Evolutionary conservation across 2,113 vertebrate species (phyloP), one percentile per base, ranked within the genome.

Genomic region (Zapus hudsonius): DNA sequence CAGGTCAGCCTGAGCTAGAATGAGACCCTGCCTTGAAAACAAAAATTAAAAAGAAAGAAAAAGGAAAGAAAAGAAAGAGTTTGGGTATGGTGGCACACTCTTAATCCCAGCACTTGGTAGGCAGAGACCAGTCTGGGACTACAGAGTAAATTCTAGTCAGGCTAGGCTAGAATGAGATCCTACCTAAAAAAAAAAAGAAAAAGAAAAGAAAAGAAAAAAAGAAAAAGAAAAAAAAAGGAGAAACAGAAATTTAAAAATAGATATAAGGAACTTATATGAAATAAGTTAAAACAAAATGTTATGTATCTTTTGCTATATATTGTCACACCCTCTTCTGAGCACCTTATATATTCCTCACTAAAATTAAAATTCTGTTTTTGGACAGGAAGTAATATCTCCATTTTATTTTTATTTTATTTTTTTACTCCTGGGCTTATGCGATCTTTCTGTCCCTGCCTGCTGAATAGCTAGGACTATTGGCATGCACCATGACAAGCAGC

Each of bases 301-400:
- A n/a, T 52, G 42, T 92, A 42, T 16, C 57, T 72, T 72, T 88
- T 64, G 20, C n/a, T 66, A 20, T 78, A 84, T 73, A n/a, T n/a
- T n/a, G 52, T 17, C 44, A 59, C 2, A 40, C n/a, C 47, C 19
- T 73, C 5, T 89, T 57, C 85, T 84, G 78, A 72, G 73, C 22
- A 44, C 33, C 84, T 85, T 75, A 82, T 15, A 73, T 85, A 42
- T 59, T 80, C n/a, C 42, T 66, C 20, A 66, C 16, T 94, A 89
- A 75, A 85, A 80, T 86, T 94, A 75, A 85, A 80, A 85, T 94
- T 83, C 20, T 66, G 31, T 87, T 87, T 94, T 11, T 42, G 8
- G 38, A 74, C 55, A 89, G 44, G 42, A 90, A 80, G 40, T 87
- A 91, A 52, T 78, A 84, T 42, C 72, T 78, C 40, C 59, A 63